Percentiles rank a stretch among this genome's conserved stretches.
Conservation (phyloP, 2,888 invertebrate genomes). For the Kryphioiulus occultus region DNA sequence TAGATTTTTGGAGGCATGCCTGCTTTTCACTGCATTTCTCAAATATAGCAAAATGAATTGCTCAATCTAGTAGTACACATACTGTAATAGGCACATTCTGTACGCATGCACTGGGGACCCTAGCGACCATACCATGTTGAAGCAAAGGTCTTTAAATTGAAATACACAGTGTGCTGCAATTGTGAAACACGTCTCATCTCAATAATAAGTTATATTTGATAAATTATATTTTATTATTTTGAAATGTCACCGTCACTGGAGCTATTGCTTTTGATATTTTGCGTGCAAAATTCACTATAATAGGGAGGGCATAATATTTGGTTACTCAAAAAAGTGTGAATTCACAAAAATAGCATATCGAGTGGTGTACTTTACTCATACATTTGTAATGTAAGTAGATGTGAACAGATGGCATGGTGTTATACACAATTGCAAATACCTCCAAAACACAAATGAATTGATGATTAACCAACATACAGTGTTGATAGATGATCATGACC, state of each 20-base stretch:
- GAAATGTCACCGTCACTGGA: too few relatives aligned
- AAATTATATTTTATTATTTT: too few relatives aligned
- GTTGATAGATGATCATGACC: background rate
- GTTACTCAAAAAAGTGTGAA: background rate
- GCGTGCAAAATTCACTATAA: background rate
- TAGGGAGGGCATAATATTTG: too few relatives aligned
- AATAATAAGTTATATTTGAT: too few relatives aligned
- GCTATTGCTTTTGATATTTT: too few relatives aligned
- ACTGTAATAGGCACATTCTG: background rate
- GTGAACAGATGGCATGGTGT: background rate
- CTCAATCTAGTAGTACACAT: background rate
- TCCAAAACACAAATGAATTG: conserved; percentile 20
- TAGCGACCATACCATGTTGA: too few relatives aligned
- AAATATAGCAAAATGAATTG: background rate
- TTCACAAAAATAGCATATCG: background rate
- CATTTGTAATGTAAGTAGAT: background rate
- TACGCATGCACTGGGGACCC: too few relatives aligned
- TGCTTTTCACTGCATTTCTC: background rate
- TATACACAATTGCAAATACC: conserved; percentile 18
- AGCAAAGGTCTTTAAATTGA: too few relatives aligned
- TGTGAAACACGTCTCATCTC: too few relatives aligned
- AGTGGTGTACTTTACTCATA: background rate
- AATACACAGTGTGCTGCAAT: too few relatives aligned
- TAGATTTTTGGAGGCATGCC: background rate
- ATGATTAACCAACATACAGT: background rate